These are phyloP conservation scores for Parelbella ahira DNA, from an alignment of 2,888 invertebrate genomes.

Conservation along the genomic window DNA sequence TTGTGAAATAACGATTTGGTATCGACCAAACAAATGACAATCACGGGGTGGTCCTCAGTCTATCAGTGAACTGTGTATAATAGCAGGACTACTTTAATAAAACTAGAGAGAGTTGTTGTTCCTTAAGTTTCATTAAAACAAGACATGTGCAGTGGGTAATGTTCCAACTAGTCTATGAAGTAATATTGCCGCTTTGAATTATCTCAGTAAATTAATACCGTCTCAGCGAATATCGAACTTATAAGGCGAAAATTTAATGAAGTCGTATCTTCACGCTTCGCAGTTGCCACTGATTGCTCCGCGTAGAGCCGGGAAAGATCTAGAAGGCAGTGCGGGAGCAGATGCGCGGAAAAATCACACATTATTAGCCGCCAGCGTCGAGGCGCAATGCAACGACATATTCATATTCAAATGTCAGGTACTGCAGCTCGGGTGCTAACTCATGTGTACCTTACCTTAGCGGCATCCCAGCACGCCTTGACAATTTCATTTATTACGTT, in stretches of 20 bases:
- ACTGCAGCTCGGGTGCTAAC: constrained; percentile 48
- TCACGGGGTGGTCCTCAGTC: constrained; percentile 58
- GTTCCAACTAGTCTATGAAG: background rate
- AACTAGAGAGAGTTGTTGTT: background rate
- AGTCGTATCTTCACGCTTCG: constrained; percentile 29
- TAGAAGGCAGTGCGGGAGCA: constrained; percentile 40
- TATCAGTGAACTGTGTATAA: constrained; percentile 46
- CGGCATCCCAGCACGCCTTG: constrained; percentile 20
- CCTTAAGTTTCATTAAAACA: background rate
- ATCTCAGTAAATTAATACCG: constrained; percentile 11
- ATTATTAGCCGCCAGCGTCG: constrained; percentile 61
- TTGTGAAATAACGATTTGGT: constrained; percentile 63
- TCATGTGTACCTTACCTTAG: constrained; percentile 46
- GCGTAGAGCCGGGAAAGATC: constrained; percentile 30
- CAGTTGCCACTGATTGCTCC: constrained; percentile 35
- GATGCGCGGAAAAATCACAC: constrained; percentile 73
- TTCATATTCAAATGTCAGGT: constrained; percentile 75
- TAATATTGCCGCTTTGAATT: constrained; percentile 3
- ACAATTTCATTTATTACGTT: constrained; percentile 14
- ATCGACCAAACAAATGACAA: constrained; percentile 64
- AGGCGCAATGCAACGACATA: constrained; percentile 53
- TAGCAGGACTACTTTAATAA: constrained; percentile 39
- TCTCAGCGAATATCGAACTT: constrained; percentile 22
- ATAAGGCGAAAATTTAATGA: constrained; percentile 31
- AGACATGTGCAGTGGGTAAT: background rate